Evolutionary conservation across 2,888 invertebrate genomes (phyloP).

Genomic region (Pachycephus smyrnensis): DNA sequence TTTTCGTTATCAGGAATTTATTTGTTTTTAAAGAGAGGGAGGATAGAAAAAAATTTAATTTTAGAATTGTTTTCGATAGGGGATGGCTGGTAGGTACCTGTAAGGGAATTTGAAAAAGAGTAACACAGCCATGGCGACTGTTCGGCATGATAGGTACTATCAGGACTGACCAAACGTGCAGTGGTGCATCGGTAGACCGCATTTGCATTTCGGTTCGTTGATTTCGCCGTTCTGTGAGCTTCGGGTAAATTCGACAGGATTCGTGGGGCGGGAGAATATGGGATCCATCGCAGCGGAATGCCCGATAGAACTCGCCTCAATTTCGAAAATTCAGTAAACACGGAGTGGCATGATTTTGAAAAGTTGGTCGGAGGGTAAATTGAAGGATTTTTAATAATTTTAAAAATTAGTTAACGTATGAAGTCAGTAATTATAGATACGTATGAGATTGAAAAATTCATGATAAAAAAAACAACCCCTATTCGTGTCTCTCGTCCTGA

Average conservation of each 20-base stretch:
- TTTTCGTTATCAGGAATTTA: too few species aligned
- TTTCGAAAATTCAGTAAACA: neutral
- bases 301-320: neutral
- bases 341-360: neutral
- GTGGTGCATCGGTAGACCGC: slow-evolving; percentile 47
- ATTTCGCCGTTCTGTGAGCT: slow-evolving; percentile 18
- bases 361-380: neutral
- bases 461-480: neutral
- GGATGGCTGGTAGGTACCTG: neutral
- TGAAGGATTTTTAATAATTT: neutral
- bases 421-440: neutral
- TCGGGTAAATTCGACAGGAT: neutral
- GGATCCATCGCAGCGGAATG: neutral
- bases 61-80: neutral
- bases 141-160: slow-evolving; percentile 54
- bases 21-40: too few species aligned
- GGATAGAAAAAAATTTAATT: neutral
- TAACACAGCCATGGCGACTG: slow-evolving; percentile 32
- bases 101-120: neutral
- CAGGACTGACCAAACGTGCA: slow-evolving; percentile 51
- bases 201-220: slow-evolving; percentile 46
- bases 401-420: neutral
- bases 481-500: neutral
- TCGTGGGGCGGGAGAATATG: neutral
- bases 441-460: neutral